These are phyloP conservation scores for Anguilla obscura DNA, from an alignment of 2,797 vertebrate genomes.

Conservation along the genomic window DNA sequence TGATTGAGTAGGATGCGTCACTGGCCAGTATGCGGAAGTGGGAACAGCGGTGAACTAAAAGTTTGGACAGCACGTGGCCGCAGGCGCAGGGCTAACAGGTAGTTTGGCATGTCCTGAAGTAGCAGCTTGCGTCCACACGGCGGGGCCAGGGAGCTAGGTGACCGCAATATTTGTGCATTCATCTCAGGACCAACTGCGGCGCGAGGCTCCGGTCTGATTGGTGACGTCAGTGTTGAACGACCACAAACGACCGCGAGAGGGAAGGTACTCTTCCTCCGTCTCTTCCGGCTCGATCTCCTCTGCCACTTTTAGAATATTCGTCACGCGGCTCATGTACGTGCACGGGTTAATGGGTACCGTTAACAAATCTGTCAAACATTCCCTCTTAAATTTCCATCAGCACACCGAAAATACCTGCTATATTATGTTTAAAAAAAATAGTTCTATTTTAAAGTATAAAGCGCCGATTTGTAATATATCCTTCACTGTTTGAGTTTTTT, in stretches of 20 bases:
- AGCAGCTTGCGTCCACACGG: constrained; percentile 27
- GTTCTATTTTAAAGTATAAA: background rate
- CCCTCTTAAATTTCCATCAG: too few species aligned
- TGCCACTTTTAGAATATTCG: background rate
- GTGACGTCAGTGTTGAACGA: constrained; percentile 72
- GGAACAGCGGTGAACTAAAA: background rate
- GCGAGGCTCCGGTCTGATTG: constrained; percentile 55
- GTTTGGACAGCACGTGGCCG: background rate
- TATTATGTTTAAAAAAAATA: background rate
- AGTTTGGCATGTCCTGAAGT: constrained; percentile 20
- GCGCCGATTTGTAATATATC: background rate
- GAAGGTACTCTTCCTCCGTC: background rate
- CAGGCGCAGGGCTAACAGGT: background rate
- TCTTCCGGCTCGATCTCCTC: background rate
- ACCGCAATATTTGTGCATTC: constrained; percentile 47
- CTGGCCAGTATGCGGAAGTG: background rate
- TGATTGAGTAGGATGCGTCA: background rate
- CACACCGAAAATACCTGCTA: too few species aligned
- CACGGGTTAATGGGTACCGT: background rate
- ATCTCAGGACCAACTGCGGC: constrained; percentile 54
- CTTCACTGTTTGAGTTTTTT: background rate
- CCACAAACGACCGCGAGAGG: constrained; percentile 47
- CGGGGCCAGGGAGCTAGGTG: constrained; percentile 32
- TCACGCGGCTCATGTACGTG: background rate
- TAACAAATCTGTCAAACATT: background rate